Base-by-base conservation (phyloP, 1,140 invertebrate species). In the Drosophila tani region DNA sequence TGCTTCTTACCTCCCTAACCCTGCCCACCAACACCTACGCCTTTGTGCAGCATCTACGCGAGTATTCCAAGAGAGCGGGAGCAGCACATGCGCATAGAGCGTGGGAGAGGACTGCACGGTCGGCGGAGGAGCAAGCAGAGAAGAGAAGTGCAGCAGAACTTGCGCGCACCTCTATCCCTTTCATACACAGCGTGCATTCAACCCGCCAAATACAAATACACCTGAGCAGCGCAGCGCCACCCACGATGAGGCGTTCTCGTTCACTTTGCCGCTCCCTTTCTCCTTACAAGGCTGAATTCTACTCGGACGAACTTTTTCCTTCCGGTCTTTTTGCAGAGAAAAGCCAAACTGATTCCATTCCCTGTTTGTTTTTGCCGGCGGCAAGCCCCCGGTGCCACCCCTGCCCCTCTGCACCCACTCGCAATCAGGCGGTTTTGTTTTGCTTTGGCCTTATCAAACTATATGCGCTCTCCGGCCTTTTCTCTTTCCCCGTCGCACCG, bases 391-490 rank as follows among this genome's bases (percentile, higher is more conserved):
- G 12, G 29, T 50, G 19, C 24, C 8, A 27, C 35, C 50, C 40
- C 40, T 51, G 27, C 15, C 32, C 17, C 12, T 7, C 45, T 38
- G 46, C 27, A 35, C 35, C 74, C 14, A 38, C 47, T 12, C 11
- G 21, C 40, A 19, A 51, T 24, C 43, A 11, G 5, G 14, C 35
- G 19, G 53, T 60, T 68, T 58, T 80, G 80, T 66, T 79, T 70
- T 82, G 82, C 77, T 82, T 78, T 77, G 49, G 83, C 84, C 80
- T 88, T 87, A 88, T 87, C 84, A 88, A 80, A 82, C 60, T 88
- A 82, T 78, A 68, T 11, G 81, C 84, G 81, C 77, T 83, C 78
- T 78, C 74, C 38, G 70, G 78, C 51, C 24, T 67, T 78, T 81
- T 83, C 73, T 76, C 49, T 58, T 19, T 9, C 66, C 19, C 56